Evolutionary conservation across 1,140 invertebrate species (phyloP).

Genomic region (Drosophila cardini): DNA sequence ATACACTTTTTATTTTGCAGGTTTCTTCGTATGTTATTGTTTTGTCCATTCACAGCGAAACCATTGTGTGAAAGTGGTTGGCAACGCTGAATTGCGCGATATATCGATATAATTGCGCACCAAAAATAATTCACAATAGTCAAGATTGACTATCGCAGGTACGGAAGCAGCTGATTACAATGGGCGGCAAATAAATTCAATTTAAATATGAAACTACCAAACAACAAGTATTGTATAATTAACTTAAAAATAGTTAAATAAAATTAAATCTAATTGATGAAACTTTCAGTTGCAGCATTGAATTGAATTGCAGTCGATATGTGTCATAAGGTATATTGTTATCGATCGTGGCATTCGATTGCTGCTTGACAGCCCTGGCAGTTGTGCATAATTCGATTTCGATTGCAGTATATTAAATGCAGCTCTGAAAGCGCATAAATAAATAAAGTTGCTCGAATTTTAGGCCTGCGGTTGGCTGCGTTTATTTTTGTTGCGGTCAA

Average conservation of each 20-base stretch:
- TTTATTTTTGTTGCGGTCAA: slow-evolving; percentile 60
- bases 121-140: neutral
- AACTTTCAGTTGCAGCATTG: too few species aligned
- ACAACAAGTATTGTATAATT: too few species aligned
- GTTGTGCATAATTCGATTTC: slow-evolving; percentile 26
- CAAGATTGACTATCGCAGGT: neutral
- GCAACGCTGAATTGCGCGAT: slow-evolving; percentile 13
- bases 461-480: slow-evolving; percentile 37
- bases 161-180: neutral
- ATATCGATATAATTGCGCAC: slow-evolving; percentile 2
- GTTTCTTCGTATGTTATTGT: slow-evolving; percentile 36
- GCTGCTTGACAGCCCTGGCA: neutral
- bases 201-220: neutral
- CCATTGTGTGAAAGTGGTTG: slow-evolving; percentile 8
- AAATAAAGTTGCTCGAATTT: slow-evolving; percentile 68
- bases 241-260: too few species aligned
- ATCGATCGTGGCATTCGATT: slow-evolving; percentile 34
- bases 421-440: slow-evolving; percentile 64
- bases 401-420: slow-evolving; percentile 30
- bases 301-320: neutral
- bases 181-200: neutral
- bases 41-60: slow-evolving; percentile 47
- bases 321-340: neutral
- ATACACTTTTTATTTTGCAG: slow-evolving; percentile 15
- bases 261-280: too few species aligned